These are phyloP conservation scores for Cheilosia vulpina DNA, from an alignment of 2,888 invertebrate species.

Conservation along the genomic window DNA sequence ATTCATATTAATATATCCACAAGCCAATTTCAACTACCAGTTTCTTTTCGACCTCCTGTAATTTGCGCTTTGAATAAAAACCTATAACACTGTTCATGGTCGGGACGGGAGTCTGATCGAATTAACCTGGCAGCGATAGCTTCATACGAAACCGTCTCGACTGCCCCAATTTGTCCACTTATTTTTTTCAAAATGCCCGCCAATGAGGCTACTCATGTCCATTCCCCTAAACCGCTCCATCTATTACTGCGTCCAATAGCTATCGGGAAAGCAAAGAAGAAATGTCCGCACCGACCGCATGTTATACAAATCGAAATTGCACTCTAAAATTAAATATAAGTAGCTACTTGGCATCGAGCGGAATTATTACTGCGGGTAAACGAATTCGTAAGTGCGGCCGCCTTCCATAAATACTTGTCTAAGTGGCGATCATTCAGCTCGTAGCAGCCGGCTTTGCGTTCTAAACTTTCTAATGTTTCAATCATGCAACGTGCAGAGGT, in stretches of 20 bases:
- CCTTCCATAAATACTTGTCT: constrained; percentile 12
- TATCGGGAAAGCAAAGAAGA: constrained; percentile 25
- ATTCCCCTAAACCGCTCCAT: constrained; percentile 23
- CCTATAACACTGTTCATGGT: background rate
- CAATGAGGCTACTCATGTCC: constrained; percentile 16
- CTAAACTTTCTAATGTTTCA: constrained; percentile 66
- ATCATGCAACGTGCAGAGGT: constrained; percentile 47
- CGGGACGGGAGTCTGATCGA: background rate
- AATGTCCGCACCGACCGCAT: constrained; percentile 29
- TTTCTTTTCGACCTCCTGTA: too few relatives aligned
- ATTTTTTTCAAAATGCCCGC: constrained; percentile 18
- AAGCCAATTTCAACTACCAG: too few relatives aligned
- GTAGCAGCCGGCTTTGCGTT: constrained; percentile 32
- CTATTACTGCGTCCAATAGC: background rate
- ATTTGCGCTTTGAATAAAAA: too few relatives aligned
- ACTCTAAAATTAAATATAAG: constrained; percentile 64
- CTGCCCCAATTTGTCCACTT: constrained; percentile 38
- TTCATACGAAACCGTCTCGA: constrained; percentile 32
- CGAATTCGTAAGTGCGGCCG: constrained; percentile 45
- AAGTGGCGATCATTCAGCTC: constrained; percentile 31
- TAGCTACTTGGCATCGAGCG: constrained; percentile 35
- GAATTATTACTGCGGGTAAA: constrained; percentile 34
- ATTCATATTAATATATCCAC: too few relatives aligned
- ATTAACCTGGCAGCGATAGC: background rate
- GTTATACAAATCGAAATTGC: constrained; percentile 59